phyloP scores from a whole-genome alignment of 2,113 vertebrate species.

The Muscicapa adusta region DNA sequence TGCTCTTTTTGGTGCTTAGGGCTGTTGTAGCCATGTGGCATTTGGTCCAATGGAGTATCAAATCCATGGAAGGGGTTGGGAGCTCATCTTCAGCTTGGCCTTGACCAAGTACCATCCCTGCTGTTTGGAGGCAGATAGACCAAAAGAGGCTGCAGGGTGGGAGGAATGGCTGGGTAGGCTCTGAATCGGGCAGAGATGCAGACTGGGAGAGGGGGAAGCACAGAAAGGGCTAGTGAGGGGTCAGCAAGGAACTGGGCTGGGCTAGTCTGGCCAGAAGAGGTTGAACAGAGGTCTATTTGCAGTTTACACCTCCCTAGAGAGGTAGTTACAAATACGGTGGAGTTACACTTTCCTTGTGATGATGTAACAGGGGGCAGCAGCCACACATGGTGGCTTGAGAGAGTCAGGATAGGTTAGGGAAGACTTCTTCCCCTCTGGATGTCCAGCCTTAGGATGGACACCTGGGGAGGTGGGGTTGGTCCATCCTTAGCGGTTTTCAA shows the following conservation, averaged over 20 bases:
- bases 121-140: background rate
- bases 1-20: background rate
- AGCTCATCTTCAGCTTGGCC: background rate
- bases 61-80: background rate
- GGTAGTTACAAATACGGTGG: background rate
- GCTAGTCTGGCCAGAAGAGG: background rate
- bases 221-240: background rate
- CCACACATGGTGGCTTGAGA: background rate
- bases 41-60: background rate
- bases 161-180: background rate
- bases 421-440: background rate
- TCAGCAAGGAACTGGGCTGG: background rate
- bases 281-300: background rate
- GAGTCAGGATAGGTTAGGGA: background rate
- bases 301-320: background rate
- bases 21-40: rapidly evolving
- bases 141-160: background rate
- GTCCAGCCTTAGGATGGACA: background rate
- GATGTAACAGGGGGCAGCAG: rapidly evolving
- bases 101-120: background rate
- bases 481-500: background rate
- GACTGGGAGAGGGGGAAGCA: background rate
- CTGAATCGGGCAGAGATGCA: background rate
- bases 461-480: background rate
- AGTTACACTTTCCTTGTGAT: background rate